phyloP scores from a whole-genome alignment of 2,888 invertebrate genomes.

The Amphipoea oculea region DNA sequence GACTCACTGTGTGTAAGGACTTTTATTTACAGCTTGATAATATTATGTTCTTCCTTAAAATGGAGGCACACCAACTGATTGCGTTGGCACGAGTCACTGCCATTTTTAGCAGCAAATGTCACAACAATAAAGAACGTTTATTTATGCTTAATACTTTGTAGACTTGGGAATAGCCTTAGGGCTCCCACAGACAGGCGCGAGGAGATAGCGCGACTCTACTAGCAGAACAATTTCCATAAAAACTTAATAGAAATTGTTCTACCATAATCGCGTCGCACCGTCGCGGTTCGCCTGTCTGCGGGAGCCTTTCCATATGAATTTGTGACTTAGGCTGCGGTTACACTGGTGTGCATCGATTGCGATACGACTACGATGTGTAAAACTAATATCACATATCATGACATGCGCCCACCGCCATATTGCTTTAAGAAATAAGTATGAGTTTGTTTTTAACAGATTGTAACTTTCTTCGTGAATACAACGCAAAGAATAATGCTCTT shows the following conservation, averaged over 20 bases:
- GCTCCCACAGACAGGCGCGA: not conserved
- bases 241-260: not conserved
- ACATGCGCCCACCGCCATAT: not conserved
- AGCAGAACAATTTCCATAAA: not conserved
- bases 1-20: conserved; percentile 36
- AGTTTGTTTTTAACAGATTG: not conserved
- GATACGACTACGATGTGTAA: not conserved
- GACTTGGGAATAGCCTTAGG: not conserved
- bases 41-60: conserved; percentile 37
- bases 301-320: not conserved
- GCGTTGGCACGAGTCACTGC: conserved; percentile 35
- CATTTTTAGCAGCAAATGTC: conserved; percentile 30
- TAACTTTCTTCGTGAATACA: not conserved
- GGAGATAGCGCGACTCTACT: not conserved
- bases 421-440: too few species aligned
- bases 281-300: too few species aligned
- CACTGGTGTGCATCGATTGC: not conserved
- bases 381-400: not conserved
- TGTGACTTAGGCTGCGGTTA: not conserved
- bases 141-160: not conserved
- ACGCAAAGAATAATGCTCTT: not conserved
- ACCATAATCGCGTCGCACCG: not conserved
- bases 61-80: conserved; percentile 22
- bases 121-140: conserved; percentile 15
- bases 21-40: conserved; percentile 35